phyloP scores from a whole-genome alignment of 2,797 vertebrate species.

The Propithecus deckenii region DNA sequence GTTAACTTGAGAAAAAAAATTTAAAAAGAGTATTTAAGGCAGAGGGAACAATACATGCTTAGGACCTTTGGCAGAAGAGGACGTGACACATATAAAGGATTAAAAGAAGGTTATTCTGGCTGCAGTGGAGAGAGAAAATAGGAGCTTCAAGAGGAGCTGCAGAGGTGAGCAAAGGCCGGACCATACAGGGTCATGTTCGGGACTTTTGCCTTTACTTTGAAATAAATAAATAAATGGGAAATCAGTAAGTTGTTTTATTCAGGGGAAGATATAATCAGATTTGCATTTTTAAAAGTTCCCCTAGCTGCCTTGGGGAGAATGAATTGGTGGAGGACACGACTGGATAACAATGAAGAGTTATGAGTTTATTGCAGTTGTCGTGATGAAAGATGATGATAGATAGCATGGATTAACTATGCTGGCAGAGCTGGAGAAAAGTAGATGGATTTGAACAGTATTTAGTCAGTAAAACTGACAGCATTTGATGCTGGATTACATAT shows the following conservation, averaged over 20 bases:
- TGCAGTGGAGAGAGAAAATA: neutral
- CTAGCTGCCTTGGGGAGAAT: neutral
- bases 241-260: neutral
- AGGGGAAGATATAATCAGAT: neutral
- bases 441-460: neutral
- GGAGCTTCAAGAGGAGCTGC: neutral
- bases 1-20: neutral
- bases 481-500: neutral
- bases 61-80: neutral
- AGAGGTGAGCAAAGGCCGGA: neutral
- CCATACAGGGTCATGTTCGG: neutral
- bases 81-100: neutral
- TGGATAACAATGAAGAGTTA: neutral
- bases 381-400: neutral
- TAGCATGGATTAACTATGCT: neutral
- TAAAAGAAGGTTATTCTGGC: neutral
- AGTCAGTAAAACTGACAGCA: neutral
- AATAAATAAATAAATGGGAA: neutral
- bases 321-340: neutral
- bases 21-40: neutral
- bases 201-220: neutral
- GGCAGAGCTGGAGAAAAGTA: neutral
- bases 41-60: neutral
- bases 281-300: slow-evolving; percentile 14
- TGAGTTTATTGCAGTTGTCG: neutral